These are phyloP conservation scores for Polypedilum pembai DNA, from an alignment of 1,140 invertebrate genomes.

Conservation along the genomic window DNA sequence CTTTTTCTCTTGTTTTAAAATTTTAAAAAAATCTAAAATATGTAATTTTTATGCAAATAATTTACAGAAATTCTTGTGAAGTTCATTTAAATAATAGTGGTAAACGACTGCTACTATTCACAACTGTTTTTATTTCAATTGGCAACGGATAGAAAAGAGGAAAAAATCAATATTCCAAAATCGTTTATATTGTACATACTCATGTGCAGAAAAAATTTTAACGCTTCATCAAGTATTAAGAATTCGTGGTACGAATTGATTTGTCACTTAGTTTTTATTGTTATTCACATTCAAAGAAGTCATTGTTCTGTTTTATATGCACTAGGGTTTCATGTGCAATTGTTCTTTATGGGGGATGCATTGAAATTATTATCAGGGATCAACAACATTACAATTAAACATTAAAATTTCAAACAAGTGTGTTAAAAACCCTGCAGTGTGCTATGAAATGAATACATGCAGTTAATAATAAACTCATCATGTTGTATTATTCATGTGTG, in stretches of 20 bases:
- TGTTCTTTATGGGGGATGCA: not conserved
- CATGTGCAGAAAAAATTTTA: too few species aligned
- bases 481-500: too few species aligned
- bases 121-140: too few species aligned
- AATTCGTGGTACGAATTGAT: not conserved
- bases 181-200: not conserved
- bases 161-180: constrained; percentile 13
- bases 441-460: not conserved
- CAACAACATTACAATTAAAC: too few species aligned
- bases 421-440: not conserved
- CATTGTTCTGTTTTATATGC: constrained; percentile 9
- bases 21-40: not conserved
- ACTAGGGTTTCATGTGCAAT: not conserved
- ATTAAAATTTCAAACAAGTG: too few species aligned
- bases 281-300: not conserved
- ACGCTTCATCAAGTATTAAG: not conserved
- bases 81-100: too few species aligned
- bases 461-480: not conserved
- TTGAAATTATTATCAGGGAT: not conserved
- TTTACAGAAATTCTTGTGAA: not conserved
- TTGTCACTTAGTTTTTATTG: not conserved
- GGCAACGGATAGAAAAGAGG: not conserved
- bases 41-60: not conserved
- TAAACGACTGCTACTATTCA: too few species aligned
- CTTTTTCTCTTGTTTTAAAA: not conserved